Conservation (phyloP, 2,888 invertebrate genomes). For the Hyposoter dolosus region DNA sequence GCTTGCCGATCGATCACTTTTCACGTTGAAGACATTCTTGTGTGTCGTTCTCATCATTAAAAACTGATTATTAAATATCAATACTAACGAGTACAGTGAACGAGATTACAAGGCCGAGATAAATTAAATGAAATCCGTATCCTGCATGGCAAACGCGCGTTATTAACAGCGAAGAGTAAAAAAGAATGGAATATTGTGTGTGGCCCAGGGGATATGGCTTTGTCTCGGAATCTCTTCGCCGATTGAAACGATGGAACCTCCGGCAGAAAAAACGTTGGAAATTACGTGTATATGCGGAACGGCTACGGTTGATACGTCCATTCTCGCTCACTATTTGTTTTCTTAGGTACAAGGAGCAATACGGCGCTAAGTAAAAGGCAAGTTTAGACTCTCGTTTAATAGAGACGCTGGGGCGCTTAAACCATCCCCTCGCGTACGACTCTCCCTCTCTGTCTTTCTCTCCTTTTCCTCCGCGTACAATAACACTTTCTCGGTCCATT, state of each 20-base stretch:
- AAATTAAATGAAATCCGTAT: conserved; percentile 3
- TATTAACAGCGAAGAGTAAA: conserved; percentile 32
- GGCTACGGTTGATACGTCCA: conserved; percentile 9
- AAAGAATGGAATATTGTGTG: neutral
- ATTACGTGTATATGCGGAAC: neutral
- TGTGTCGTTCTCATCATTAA: neutral
- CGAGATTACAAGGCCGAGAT: neutral
- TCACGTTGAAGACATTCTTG: neutral
- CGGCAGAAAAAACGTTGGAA: neutral
- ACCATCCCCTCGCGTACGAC: conserved; percentile 49
- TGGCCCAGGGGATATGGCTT: neutral
- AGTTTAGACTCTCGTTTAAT: conserved; percentile 73
- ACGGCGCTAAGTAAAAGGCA: conserved; percentile 76
- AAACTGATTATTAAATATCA: neutral
- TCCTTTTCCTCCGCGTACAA: neutral
- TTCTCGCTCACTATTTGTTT: conserved; percentile 24
- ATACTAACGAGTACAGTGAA: neutral
- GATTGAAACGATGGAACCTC: neutral
- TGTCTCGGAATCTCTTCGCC: too few species aligned
- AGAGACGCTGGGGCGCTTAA: conserved; percentile 72
- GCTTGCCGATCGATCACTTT: neutral
- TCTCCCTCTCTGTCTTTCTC: neutral
- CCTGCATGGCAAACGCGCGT: conserved; percentile 30
- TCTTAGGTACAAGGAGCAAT: conserved; percentile 69
- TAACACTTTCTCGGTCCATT: conserved; percentile 10